Conservation (phyloP, 2,888 invertebrate species). For the Trisateles emortualis region DNA sequence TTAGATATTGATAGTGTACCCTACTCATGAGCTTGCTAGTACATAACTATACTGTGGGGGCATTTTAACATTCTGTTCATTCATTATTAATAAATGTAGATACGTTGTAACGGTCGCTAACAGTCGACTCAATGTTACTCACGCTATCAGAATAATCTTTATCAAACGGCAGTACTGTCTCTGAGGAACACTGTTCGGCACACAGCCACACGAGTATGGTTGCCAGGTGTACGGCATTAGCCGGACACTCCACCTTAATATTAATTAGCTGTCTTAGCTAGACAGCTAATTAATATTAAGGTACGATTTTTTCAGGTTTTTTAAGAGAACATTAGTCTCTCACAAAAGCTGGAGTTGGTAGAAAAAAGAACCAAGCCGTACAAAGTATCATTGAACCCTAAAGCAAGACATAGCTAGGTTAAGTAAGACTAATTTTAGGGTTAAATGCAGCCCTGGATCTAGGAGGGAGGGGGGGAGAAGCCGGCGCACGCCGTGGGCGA, state of each 20-base stretch:
- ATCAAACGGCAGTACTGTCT: slow-evolving; percentile 25
- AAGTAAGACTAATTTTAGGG: too few relatives aligned
- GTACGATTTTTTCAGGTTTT: too few relatives aligned
- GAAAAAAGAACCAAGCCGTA: too few relatives aligned
- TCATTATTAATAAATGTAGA: slow-evolving; percentile 46
- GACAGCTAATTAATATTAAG: too few relatives aligned
- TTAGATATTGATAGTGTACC: slow-evolving; percentile 61
- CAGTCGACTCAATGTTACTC: slow-evolving; percentile 34
- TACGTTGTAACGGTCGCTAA: slow-evolving; percentile 36
- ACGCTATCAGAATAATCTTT: slow-evolving; percentile 39
- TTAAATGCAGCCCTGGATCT: too few relatives aligned
- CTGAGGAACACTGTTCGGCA: slow-evolving; percentile 9
- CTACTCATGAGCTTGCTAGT: slow-evolving; percentile 68
- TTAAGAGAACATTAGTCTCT: too few relatives aligned
- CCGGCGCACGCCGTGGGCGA: too few relatives aligned
- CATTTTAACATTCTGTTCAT: slow-evolving; percentile 46
- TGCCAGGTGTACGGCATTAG: not conserved
- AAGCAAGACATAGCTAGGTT: too few relatives aligned
- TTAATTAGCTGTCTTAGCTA: too few relatives aligned
- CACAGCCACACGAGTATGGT: not conserved
- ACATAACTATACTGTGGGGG: slow-evolving; percentile 50
- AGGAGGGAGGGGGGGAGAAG: too few relatives aligned
- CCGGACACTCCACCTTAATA: not conserved
- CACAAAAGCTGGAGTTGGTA: too few relatives aligned
- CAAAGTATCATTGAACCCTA: too few relatives aligned